A percentile compares a stretch with the other conserved stretches of the same genome.
Conservation (phyloP, 2,113 vertebrate genomes). For the Struthio camelus region DNA sequence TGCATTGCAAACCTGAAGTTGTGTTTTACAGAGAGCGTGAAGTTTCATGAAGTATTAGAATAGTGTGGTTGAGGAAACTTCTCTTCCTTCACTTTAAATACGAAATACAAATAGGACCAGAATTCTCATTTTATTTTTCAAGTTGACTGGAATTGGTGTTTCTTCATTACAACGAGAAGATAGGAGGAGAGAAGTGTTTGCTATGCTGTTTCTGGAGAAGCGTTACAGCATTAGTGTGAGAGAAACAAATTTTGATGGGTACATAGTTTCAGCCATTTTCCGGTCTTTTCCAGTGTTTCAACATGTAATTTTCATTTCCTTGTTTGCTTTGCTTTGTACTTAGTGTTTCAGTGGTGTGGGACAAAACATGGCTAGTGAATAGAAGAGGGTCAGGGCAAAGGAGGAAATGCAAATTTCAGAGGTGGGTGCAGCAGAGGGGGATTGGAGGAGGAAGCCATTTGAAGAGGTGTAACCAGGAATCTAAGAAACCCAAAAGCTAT, state of each 20-base stretch:
- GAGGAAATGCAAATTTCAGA: conserved; percentile 10
- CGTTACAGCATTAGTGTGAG: conserved; percentile 30
- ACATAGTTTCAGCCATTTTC: conserved; percentile 50
- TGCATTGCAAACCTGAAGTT: neutral
- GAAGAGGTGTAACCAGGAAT: conserved; percentile 41
- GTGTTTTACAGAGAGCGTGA: conserved; percentile 20
- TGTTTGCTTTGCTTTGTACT: conserved; percentile 30
- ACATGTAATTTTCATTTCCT: conserved; percentile 37
- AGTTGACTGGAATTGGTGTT: conserved; percentile 66
- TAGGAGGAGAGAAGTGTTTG: conserved; percentile 64
- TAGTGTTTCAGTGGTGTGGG: neutral
- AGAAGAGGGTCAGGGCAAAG: neutral
- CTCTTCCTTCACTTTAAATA: conserved; percentile 68
- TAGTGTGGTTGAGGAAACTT: conserved; percentile 54
- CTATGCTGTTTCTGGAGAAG: conserved; percentile 68
- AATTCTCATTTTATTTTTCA: conserved; percentile 68
- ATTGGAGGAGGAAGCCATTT: neutral
- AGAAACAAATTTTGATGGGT: conserved; percentile 35
- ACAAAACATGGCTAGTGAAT: neutral
- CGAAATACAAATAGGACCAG: conserved; percentile 69
- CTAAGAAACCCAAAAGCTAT: conserved; percentile 62
- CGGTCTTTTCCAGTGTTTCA: neutral
- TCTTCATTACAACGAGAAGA: conserved; percentile 63
- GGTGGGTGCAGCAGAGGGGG: neutral
- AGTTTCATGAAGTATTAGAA: conserved; percentile 57